Conservation (phyloP, 2,113 vertebrate species). For the Brienomyrus longianalis region DNA sequence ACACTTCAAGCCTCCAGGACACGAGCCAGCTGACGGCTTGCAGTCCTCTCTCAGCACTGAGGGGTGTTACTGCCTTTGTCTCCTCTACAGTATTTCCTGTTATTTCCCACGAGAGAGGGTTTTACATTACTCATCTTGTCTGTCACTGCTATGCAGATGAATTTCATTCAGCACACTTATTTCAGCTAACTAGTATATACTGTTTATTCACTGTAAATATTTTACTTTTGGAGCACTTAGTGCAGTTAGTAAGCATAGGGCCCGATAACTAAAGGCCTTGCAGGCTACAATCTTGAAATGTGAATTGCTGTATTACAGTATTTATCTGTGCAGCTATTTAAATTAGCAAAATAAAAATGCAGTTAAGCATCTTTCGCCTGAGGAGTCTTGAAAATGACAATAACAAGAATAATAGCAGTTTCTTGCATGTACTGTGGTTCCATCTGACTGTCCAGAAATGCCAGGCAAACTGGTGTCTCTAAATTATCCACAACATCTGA, state of each 20-base stretch:
- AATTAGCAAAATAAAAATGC: not conserved
- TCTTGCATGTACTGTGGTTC: not conserved
- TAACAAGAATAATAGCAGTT: not conserved
- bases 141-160: not conserved
- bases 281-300: not conserved
- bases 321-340: not conserved
- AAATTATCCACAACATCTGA: not conserved
- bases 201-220: not conserved
- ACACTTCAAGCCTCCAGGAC: slow-evolving; percentile 27
- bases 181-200: not conserved
- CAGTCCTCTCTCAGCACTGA: slow-evolving; percentile 22
- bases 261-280: not conserved
- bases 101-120: not conserved
- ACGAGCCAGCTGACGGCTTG: slow-evolving; percentile 10
- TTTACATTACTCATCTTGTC: not conserved
- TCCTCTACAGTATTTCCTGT: not conserved
- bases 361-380: not conserved
- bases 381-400: not conserved
- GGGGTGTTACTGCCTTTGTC: slow-evolving; percentile 22
- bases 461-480: not conserved
- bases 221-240: not conserved
- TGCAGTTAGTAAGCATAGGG: not conserved
- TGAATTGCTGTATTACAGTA: not conserved
- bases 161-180: not conserved
- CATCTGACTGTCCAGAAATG: not conserved